These are phyloP conservation scores for Heliconius aoede DNA, from an alignment of 2,888 invertebrate species.

Conservation along the genomic window DNA sequence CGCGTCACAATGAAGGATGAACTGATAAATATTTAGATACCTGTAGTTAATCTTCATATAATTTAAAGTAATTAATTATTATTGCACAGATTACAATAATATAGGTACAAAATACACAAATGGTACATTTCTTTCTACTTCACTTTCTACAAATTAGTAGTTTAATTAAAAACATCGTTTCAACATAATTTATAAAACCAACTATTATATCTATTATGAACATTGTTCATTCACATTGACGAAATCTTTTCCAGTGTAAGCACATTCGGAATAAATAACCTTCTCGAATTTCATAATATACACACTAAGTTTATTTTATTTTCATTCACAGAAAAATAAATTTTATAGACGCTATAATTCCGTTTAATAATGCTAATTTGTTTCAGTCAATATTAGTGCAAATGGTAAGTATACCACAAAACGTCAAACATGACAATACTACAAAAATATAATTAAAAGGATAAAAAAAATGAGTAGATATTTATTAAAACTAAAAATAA, in stretches of 20 bases:
- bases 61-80: no score
- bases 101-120: no score
- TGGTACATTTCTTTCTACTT: not conserved
- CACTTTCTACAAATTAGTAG: not conserved
- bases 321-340: not conserved
- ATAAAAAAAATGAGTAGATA: no score
- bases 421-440: no score
- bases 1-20: not conserved
- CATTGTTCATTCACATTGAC: not conserved
- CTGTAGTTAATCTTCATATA: no score
- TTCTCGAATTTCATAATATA: constrained; percentile 17
- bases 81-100: no score
- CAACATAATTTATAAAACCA: not conserved
- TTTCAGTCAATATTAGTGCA: not conserved
- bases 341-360: not conserved
- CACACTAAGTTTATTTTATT: not conserved
- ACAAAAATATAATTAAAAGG: not conserved
- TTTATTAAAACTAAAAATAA: no score
- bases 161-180: not conserved
- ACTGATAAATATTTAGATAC: not conserved
- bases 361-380: not conserved
- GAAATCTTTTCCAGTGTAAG: not conserved
- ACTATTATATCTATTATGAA: not conserved
- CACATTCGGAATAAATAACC: constrained; percentile 12
- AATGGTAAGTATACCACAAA: not conserved